Base-by-base conservation (phyloP, 2,888 invertebrate genomes). In the Trichacis sp. region DNA sequence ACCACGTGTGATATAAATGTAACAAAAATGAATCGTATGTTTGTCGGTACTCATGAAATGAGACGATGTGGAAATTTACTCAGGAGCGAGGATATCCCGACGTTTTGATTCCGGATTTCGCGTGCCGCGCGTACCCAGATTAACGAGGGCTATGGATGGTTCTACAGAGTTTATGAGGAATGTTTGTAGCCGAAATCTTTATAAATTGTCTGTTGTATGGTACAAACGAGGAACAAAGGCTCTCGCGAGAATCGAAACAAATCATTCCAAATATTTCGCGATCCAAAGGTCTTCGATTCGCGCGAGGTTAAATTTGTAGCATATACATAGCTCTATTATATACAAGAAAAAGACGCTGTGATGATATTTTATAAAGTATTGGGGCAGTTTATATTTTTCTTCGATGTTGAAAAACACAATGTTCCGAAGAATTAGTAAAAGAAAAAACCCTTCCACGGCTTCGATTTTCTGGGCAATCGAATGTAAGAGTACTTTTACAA, bases 101-200 rank as follows among this genome's bases (percentile, higher is more conserved):
- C n/a, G n/a, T n/a, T n/a, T n/a, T n/a, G n/a, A n/a, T n/a, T n/a
- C n/a, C n/a, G n/a, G n/a, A n/a, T n/a, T n/a, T n/a, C n/a, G n/a
- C n/a, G n/a, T n/a, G n/a, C n/a, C n/a, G n/a, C 48, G 60, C 60
- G 57, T 58, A 64, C 67, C 76, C 76, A 75, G 77, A 73, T 65
- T 24, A 69, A 75, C 75, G 71, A 75, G 72, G 68, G 77, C 75
- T 76, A 71, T 77, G 78, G 77, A 77, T 72, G 77, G 72, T 73
- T 68, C 64, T 61, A 69, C 69, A 75, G 70, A 70, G 71, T 74
- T 76, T 78, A 72, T 71, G 53, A 59, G 64, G 71, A 74, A 73
- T 73, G 67, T 62, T 70, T 71, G 70, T 71, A 65, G 72, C 71
- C 71, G 53, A 68, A 71, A 73, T 72, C 71, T 70, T 72, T 24